These are phyloP conservation scores for Oreochromis spilurus DNA, from an alignment of 2,113 vertebrate species.

Conservation along the genomic window DNA sequence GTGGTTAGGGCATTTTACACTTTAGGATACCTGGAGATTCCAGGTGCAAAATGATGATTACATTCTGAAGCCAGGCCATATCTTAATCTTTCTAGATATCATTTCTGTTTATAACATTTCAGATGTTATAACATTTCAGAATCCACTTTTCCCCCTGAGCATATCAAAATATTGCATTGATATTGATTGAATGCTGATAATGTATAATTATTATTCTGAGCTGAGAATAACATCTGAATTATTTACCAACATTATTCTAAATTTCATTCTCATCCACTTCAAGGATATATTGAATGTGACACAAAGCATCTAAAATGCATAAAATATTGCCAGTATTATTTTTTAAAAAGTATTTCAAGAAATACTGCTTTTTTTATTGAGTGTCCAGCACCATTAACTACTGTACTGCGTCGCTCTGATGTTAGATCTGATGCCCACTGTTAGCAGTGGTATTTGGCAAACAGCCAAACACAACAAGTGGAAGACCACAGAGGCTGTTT, in stretches of 20 bases:
- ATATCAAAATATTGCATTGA: neutral
- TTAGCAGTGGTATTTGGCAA: constrained; percentile 10
- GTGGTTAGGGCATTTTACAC: neutral
- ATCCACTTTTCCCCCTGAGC: neutral
- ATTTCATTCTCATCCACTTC: neutral
- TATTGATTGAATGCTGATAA: neutral
- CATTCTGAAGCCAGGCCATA: neutral
- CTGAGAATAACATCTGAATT: neutral
- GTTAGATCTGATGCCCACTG: neutral
- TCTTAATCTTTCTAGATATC: neutral
- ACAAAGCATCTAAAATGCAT: neutral
- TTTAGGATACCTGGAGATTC: neutral
- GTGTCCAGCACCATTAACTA: neutral
- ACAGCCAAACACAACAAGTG: constrained; percentile 38
- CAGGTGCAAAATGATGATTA: neutral
- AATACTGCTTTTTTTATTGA: neutral
- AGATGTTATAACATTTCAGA: neutral
- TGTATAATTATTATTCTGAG: neutral
- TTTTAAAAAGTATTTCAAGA: fast-evolving
- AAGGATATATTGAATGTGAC: neutral
- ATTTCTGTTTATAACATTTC: neutral
- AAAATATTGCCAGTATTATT: neutral
- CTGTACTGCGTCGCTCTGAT: neutral
- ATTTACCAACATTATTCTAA: neutral
- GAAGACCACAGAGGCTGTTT: constrained; percentile 22